Percentiles rank a stretch among this genome's conserved stretches.
phyloP scores from a whole-genome alignment of 2,888 invertebrate genomes.

The Plebejus argus region DNA sequence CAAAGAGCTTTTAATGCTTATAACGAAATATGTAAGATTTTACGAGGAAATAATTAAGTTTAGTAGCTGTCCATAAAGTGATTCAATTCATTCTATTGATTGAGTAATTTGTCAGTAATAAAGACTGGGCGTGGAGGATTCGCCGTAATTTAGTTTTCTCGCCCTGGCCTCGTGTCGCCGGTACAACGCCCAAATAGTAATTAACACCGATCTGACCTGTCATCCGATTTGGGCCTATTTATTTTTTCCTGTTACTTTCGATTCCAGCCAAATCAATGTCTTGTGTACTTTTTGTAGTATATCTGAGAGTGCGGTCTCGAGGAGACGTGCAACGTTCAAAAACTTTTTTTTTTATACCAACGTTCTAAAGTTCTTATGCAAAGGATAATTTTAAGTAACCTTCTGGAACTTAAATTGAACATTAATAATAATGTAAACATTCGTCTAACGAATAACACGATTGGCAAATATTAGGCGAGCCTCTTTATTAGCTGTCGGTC shows the following conservation, averaged over 20 bases:
- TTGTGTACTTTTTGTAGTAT: not conserved
- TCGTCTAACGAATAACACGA: slow-evolving; percentile 27
- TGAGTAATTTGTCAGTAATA: slow-evolving; percentile 37
- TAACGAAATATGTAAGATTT: not conserved
- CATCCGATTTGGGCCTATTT: not conserved
- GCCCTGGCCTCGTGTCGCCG: slow-evolving; percentile 36
- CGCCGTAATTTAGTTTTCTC: slow-evolving; percentile 42
- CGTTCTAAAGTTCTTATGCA: not conserved
- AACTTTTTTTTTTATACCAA: not conserved
- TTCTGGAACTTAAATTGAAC: not conserved
- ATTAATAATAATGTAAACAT: slow-evolving; percentile 27
- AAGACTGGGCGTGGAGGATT: slow-evolving; percentile 44
- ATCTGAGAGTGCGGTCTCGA: not conserved
- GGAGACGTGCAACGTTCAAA: not conserved
- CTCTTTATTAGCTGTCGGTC: slow-evolving; percentile 51
- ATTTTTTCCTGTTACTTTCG: not conserved
- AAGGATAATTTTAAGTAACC: not conserved
- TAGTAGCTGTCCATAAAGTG: slow-evolving; percentile 39
- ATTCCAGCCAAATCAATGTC: not conserved
- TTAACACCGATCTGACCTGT: not conserved
- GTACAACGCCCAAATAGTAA: slow-evolving; percentile 34
- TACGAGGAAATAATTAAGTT: slow-evolving; percentile 10
- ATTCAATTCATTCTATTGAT: slow-evolving; percentile 40
- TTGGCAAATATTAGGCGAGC: slow-evolving; percentile 41
- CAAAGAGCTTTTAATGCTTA: too few species aligned